These are phyloP conservation scores for Barbus barbus DNA, from an alignment of 2,113 vertebrate genomes.

Conservation along the genomic window DNA sequence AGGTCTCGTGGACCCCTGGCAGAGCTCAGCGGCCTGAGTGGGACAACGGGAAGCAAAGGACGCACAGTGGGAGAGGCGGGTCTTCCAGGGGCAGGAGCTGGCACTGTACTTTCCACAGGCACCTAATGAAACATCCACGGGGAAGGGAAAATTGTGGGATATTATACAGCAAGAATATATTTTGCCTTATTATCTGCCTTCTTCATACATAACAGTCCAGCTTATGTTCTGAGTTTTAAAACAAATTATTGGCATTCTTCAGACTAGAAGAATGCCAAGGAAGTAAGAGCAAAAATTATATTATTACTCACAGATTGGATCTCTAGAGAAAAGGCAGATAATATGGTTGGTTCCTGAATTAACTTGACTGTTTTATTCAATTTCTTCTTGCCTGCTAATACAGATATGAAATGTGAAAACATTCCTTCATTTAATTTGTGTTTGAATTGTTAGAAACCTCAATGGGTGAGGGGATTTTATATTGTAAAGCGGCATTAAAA, in stretches of 20 bases:
- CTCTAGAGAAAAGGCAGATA: not conserved
- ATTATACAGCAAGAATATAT: conserved; percentile 62
- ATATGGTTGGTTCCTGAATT: not conserved
- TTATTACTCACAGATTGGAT: not conserved
- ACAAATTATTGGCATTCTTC: not conserved
- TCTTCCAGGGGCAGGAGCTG: conserved; percentile 71
- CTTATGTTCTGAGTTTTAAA: not conserved
- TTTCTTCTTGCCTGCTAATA: not conserved
- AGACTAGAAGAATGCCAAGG: not conserved
- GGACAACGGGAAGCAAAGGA: conserved; percentile 75
- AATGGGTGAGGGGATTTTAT: not conserved
- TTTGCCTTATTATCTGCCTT: conserved; percentile 20
- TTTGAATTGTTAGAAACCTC: not conserved
- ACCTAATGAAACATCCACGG: conserved; percentile 81
- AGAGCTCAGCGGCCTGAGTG: conserved; percentile 87
- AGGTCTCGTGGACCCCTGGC: conserved; percentile 80
- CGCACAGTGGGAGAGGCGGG: conserved; percentile 84
- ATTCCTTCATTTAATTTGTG: no score
- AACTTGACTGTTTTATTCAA: not conserved
- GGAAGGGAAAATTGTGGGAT: conserved; percentile 60
- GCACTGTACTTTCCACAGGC: conserved; percentile 81
- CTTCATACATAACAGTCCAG: conserved; percentile 15
- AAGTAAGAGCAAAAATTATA: not conserved
- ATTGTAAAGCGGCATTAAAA: conserved; percentile 63
- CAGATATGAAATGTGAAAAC: not conserved